phyloP scores from a whole-genome alignment of 2,797 vertebrate species.

The Epinephelus awoara region DNA sequence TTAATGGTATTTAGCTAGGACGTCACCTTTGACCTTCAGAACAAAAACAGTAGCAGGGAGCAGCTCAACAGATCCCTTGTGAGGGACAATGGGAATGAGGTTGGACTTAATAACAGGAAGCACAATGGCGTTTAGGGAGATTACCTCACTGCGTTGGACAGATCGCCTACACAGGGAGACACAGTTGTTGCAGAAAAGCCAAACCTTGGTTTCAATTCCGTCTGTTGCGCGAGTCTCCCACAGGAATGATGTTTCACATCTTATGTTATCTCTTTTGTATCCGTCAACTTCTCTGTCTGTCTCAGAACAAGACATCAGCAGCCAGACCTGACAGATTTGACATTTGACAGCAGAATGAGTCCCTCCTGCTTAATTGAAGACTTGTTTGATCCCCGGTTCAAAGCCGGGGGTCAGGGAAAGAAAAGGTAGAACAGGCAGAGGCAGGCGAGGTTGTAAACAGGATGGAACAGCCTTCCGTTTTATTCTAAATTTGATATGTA shows the following conservation, averaged over 20 bases:
- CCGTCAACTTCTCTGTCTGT: not conserved
- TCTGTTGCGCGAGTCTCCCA: not conserved
- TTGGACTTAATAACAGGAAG: slow-evolving; percentile 71
- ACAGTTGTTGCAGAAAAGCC: not conserved
- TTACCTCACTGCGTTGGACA: slow-evolving; percentile 33
- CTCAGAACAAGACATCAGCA: slow-evolving; percentile 40
- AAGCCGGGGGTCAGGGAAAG: not conserved
- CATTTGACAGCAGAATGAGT: slow-evolving; percentile 41
- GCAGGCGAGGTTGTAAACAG: slow-evolving; percentile 63
- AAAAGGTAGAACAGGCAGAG: not conserved
- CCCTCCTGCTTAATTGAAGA: slow-evolving; percentile 16
- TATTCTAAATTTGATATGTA: slow-evolving; percentile 82
- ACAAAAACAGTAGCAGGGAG: slow-evolving; percentile 62
- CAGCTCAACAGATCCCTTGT: slow-evolving; percentile 53
- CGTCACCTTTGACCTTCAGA: slow-evolving; percentile 64
- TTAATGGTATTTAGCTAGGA: slow-evolving; percentile 61
- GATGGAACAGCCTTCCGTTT: slow-evolving; percentile 75
- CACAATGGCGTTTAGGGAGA: slow-evolving; percentile 31
- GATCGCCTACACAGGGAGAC: not conserved
- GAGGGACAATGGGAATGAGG: slow-evolving; percentile 58
- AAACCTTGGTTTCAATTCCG: slow-evolving; percentile 16
- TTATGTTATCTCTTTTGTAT: not conserved
- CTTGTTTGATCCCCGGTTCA: slow-evolving; percentile 26
- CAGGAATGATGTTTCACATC: slow-evolving; percentile 19
- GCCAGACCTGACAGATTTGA: slow-evolving; percentile 26